A percentile compares a stretch with the other conserved stretches of the same genome.
Conservation (phyloP, 2,113 vertebrate species). For the Coracopsis vasa region DNA sequence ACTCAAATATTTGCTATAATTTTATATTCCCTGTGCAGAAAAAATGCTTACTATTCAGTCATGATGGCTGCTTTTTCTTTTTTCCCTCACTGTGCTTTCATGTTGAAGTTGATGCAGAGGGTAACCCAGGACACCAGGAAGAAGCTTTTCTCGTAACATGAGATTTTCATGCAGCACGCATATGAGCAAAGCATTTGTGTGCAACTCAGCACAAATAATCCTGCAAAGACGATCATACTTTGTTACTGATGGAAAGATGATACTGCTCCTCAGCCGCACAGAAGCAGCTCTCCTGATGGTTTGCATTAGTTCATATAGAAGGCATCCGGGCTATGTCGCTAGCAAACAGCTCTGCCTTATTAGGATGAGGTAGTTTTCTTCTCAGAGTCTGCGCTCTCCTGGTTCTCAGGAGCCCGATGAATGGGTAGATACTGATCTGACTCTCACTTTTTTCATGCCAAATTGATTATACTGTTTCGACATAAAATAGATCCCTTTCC, state of each 20-base stretch:
- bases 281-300: not conserved
- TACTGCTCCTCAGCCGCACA: not conserved
- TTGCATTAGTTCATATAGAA: conserved; percentile 46
- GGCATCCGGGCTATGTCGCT: conserved; percentile 41
- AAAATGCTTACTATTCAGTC: not conserved
- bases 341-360: conserved; percentile 53
- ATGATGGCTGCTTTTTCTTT: not conserved
- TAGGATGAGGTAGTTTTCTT: conserved; percentile 22
- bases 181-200: not conserved
- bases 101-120: not conserved
- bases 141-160: conserved; percentile 39
- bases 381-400: not conserved
- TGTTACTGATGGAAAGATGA: conserved; percentile 8
- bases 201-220: not conserved
- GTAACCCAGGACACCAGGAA: conserved; percentile 7
- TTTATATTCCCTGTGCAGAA: not conserved
- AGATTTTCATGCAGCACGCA: not conserved
- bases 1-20: not conserved
- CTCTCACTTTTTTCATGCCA: conserved; percentile 14
- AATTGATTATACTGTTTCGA: not conserved
- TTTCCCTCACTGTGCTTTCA: not conserved
- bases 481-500: not conserved
- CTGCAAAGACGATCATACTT: not conserved
- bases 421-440: not conserved
- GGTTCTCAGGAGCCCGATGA: not conserved